These are phyloP conservation scores for Tetheella fluctuosa DNA, from an alignment of 2,888 invertebrate species.

Conservation along the genomic window DNA sequence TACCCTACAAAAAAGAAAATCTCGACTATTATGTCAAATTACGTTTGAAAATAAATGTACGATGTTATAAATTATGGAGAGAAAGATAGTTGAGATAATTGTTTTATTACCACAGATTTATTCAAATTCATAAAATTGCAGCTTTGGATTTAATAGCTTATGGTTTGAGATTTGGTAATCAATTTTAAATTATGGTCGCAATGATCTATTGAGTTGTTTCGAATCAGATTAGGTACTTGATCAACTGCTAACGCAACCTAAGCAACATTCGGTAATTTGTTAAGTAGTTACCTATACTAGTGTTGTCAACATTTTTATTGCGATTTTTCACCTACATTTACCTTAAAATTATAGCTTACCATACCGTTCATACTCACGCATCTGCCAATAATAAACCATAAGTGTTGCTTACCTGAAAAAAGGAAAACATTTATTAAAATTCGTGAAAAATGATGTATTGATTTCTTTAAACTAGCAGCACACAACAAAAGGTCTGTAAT, in stretches of 20 bases:
- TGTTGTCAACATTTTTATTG: background rate
- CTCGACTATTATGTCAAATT: constrained; percentile 31
- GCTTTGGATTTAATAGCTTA: constrained; percentile 41
- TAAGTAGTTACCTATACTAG: background rate
- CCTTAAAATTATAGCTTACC: constrained; percentile 1
- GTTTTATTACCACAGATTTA: constrained; percentile 54
- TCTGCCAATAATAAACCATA: background rate
- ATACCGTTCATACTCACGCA: background rate
- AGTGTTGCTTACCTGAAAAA: constrained; percentile 57
- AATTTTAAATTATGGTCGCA: constrained; percentile 14
- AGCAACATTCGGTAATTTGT: background rate
- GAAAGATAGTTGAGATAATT: constrained; percentile 42
- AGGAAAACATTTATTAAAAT: constrained; percentile 35
- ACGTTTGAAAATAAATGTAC: constrained; percentile 32
- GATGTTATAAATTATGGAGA: constrained; percentile 50
- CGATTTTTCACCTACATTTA: background rate
- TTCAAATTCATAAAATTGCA: constrained; percentile 67
- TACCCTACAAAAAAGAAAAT: constrained; percentile 20
- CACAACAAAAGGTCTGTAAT: too few species aligned
- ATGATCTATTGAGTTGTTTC: constrained; percentile 14
- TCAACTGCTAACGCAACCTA: background rate
- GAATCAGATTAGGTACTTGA: background rate
- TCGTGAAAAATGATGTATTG: too few species aligned
- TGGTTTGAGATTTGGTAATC: constrained; percentile 28
- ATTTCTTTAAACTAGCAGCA: too few species aligned